A percentile compares a stretch with the other conserved stretches of the same genome.
Conservation (phyloP, 64 coral and sea anemone species). For the Stichodactyla mertensii region DNA sequence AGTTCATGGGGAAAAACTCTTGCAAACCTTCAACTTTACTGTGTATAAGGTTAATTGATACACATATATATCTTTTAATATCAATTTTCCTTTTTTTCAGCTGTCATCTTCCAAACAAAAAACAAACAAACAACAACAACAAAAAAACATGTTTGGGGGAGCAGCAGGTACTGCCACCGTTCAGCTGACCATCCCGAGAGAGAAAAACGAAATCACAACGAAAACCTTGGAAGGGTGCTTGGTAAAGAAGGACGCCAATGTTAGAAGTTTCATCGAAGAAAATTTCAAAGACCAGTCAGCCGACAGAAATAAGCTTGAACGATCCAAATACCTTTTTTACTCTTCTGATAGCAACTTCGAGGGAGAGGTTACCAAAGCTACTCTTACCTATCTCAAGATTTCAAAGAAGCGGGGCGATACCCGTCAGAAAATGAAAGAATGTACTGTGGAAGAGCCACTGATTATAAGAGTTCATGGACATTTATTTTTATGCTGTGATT, state of each 20-base stretch:
- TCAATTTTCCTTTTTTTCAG: too few relatives aligned
- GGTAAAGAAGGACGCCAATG: background rate
- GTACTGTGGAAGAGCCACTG: background rate
- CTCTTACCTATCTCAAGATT: background rate
- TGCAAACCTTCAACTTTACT: too few relatives aligned
- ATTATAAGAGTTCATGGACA: background rate
- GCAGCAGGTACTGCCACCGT: background rate
- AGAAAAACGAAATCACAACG: background rate
- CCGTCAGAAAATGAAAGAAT: background rate
- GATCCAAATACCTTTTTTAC: background rate
- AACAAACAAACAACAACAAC: too few relatives aligned
- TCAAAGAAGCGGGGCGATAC: background rate
- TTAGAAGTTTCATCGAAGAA: background rate
- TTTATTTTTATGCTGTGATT: background rate
- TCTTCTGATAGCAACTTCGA: background rate
- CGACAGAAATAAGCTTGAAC: background rate
- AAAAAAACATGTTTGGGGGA: too few relatives aligned
- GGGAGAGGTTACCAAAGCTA: background rate
- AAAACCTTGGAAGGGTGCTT: background rate
- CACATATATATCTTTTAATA: too few relatives aligned
- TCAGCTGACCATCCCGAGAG: background rate
- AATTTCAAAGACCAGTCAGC: background rate
- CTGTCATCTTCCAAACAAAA: too few relatives aligned
- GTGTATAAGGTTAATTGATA: too few relatives aligned
- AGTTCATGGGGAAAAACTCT: too few relatives aligned